Percentiles rank a stretch among this genome's conserved stretches.
These are phyloP conservation scores for Mugil cephalus DNA, from an alignment of 2,113 vertebrate species.

Conservation along the genomic window DNA sequence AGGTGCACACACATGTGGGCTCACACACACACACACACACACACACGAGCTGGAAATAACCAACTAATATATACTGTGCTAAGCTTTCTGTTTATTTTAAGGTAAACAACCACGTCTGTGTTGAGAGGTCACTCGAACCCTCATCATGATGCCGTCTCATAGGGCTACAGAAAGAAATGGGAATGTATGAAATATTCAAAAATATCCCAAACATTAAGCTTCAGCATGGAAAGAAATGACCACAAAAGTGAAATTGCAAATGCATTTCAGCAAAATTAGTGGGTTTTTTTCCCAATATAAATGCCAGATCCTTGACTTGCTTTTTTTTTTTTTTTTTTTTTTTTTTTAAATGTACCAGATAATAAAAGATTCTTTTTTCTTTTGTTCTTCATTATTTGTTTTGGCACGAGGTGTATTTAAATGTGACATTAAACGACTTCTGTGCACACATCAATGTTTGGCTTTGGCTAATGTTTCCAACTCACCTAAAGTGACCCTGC, in stretches of 20 bases:
- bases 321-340: background rate
- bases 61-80: background rate
- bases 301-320: background rate
- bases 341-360: background rate
- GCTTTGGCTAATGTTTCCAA: background rate
- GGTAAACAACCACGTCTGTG: background rate
- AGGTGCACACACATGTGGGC: conserved; percentile 17
- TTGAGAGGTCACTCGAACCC: background rate
- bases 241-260: no score
- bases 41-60: background rate
- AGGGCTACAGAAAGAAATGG: no score
- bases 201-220: no score
- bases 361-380: no score
- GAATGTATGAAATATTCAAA: no score
- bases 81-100: background rate
- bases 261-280: no score
- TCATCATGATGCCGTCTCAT: background rate
- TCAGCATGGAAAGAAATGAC: no score
- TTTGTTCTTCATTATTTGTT: background rate
- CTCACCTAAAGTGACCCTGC: conserved; percentile 5
- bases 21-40: conserved; percentile 3
- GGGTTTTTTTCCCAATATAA: no score
- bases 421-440: background rate
- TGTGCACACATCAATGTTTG: background rate
- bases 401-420: background rate